phyloP scores from a whole-genome alignment of 2,888 invertebrate species.

The Epistrophe eligans region DNA sequence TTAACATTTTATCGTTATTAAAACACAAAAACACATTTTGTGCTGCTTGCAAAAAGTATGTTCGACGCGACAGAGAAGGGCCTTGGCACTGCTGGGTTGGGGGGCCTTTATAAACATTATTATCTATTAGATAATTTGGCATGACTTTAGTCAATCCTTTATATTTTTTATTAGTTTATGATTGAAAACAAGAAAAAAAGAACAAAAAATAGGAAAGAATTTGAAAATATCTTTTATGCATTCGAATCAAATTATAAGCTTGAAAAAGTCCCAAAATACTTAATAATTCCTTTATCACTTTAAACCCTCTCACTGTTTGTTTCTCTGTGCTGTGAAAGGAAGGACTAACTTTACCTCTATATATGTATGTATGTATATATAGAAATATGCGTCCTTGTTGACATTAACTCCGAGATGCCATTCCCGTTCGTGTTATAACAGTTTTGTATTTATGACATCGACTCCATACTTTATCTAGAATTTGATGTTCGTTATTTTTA shows the following conservation, averaged over 20 bases:
- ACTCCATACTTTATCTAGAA: not conserved
- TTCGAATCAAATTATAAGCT: not conserved
- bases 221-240: too few relatives aligned
- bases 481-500: conserved; percentile 14
- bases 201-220: not conserved
- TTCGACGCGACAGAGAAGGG: too few relatives aligned
- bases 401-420: conserved; percentile 16
- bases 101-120: too few relatives aligned
- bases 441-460: conserved; percentile 28
- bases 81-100: too few relatives aligned
- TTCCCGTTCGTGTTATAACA: conserved; percentile 14
- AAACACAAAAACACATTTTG: too few relatives aligned
- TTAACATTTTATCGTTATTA: too few relatives aligned
- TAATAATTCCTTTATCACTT: not conserved
- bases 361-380: not conserved
- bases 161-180: too few relatives aligned
- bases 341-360: not conserved
- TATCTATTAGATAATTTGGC: too few relatives aligned
- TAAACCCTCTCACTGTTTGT: not conserved
- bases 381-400: conserved; percentile 7
- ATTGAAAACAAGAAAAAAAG: too few relatives aligned
- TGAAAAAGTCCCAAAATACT: not conserved
- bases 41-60: too few relatives aligned
- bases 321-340: not conserved
- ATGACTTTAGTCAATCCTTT: too few relatives aligned